Base-by-base conservation (phyloP, 2,888 invertebrate species). In the Drosophila leonis region DNA sequence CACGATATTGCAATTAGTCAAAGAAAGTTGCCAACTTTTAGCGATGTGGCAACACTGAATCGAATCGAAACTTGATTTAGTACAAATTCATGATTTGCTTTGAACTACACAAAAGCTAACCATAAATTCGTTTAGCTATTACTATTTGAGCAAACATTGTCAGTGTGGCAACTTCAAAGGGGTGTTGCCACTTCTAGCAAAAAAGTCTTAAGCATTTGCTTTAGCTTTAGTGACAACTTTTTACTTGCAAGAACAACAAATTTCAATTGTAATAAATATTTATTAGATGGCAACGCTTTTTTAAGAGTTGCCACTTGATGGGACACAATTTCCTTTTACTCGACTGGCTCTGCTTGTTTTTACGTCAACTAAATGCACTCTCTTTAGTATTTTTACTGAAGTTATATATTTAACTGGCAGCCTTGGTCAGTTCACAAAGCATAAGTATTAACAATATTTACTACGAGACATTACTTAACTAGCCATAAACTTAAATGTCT, bases 1-100 rank as follows among this genome's bases (percentile, higher is more conserved):
- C 49, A 31, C 31, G 46, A 49, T 49, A 48, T 10, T n/a, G 46
- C 46, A 29, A 48, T 48, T 29, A n/a, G 29, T 5, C 29, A n/a
- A 29, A 29, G 48, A 48, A 29, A 48, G 48, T n/a, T n/a, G n/a
- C n/a, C 4, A 18, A 18, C 0, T 12, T 4, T 13, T 13, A 20
- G n/a, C 49, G 31, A 33, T 31, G 8, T 31, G 49, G 49, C 49
- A 49, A 49, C 31, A 8, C 49, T 20, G 49, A 2, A 9, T 9
- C 10, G 9, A 27, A 49, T 15, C 4, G 7, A n/a, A 7, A 18
- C 18, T 3, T 10, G 10, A 48, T n/a, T 29, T 15, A 8, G 9
- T 12, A 2, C 6, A 24, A 12, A 12, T 12, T 10, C 10, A 0
- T 42, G 2, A 20, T 42, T 12, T 20, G 6, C 2, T 20, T 20